phyloP scores from a whole-genome alignment of 2,888 invertebrate species.

The Rhogogaster chlorosoma region DNA sequence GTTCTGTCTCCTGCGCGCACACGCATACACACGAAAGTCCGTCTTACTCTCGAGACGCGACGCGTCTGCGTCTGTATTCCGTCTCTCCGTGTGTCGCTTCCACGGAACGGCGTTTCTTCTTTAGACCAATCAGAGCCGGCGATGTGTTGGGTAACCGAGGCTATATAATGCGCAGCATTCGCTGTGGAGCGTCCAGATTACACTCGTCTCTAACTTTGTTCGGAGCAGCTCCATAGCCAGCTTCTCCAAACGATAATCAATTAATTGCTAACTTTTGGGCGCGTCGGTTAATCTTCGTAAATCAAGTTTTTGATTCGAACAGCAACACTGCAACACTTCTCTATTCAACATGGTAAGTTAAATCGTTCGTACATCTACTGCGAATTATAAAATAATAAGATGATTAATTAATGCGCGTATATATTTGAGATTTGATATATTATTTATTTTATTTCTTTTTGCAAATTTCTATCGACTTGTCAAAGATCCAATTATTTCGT shows the following conservation, averaged over 20 bases:
- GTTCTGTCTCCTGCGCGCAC: background rate
- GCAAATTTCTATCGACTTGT: background rate
- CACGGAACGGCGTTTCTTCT: background rate
- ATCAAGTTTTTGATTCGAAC: background rate
- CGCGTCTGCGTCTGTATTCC: background rate
- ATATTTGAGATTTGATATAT: background rate
- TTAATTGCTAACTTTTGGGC: background rate
- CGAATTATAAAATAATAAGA: background rate
- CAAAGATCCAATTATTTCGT: background rate
- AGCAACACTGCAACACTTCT: background rate
- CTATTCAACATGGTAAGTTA: background rate
- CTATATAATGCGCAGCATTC: conserved; percentile 62
- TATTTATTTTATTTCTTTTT: background rate
- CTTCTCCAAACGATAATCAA: conserved; percentile 56
- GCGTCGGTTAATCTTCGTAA: background rate
- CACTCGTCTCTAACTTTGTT: conserved; percentile 62
- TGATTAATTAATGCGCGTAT: background rate
- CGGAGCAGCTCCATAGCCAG: conserved; percentile 67
- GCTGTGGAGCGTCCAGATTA: conserved; percentile 59
- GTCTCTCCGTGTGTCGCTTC: background rate
- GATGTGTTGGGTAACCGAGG: conserved; percentile 55
- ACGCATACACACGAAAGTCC: background rate
- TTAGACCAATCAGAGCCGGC: conserved; percentile 19
- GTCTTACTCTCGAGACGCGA: background rate
- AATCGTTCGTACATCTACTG: background rate